Evolutionary conservation across 2,888 invertebrate species (phyloP).

Genomic region (Sesia bembeciformis): DNA sequence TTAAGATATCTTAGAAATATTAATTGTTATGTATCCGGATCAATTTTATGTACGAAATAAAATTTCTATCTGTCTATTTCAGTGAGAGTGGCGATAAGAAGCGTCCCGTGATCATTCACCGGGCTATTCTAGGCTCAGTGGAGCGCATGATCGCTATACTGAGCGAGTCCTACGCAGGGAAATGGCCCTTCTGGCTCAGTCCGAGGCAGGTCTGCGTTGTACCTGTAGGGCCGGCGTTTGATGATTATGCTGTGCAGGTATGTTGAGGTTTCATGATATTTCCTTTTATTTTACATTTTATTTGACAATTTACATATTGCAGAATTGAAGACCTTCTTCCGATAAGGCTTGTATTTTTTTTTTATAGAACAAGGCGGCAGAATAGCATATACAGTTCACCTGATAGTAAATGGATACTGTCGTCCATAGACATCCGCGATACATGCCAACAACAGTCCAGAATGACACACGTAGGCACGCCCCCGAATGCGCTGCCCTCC

Average conservation of each 20-base stretch:
- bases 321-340: too few relatives aligned
- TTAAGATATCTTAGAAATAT: too few relatives aligned
- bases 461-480: too few relatives aligned
- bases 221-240: constrained; percentile 90
- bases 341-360: not conserved
- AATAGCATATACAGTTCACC: too few relatives aligned
- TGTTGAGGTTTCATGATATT: too few relatives aligned
- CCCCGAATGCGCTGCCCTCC: too few relatives aligned
- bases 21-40: too few relatives aligned
- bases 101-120: constrained; percentile 97
- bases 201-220: constrained; percentile 93
- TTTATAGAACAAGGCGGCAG: too few relatives aligned
- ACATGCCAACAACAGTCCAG: too few relatives aligned
- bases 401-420: too few relatives aligned
- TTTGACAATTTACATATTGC: not conserved
- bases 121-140: constrained; percentile 97
- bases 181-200: constrained; percentile 99
- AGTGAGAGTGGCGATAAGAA: constrained; percentile 92
- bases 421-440: too few relatives aligned
- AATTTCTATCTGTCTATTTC: constrained; percentile 3
- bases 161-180: constrained; percentile 97
- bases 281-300: not conserved
- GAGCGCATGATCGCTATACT: constrained; percentile 99
- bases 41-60: too few relatives aligned
- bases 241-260: constrained; percentile 90